A percentile compares a stretch with the other conserved stretches of the same genome.
phyloP scores from a whole-genome alignment of 2,888 invertebrate species.

The Dorcus hopei region DNA sequence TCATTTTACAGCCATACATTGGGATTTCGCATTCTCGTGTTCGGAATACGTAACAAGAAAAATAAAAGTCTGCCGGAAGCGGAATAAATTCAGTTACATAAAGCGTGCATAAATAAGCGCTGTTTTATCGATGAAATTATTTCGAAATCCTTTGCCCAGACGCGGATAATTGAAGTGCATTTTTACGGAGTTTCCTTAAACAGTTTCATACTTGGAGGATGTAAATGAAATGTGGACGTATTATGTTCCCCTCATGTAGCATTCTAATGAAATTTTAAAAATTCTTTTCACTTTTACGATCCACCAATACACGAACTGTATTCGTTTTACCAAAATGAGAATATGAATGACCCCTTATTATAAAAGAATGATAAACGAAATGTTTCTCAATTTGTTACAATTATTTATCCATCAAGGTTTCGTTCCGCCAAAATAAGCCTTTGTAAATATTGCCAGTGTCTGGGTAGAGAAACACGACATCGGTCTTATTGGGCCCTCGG shows the following conservation, averaged over 20 bases:
- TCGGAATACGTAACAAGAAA: background rate
- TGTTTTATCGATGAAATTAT: conserved; percentile 6
- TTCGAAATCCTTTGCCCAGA: background rate
- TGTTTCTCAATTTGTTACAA: too few species aligned
- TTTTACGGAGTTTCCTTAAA: conserved; percentile 1
- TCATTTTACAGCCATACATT: background rate
- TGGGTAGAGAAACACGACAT: conserved; percentile 20
- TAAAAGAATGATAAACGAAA: too few species aligned
- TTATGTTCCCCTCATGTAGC: background rate
- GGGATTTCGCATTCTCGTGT: background rate
- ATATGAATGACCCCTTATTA: too few species aligned
- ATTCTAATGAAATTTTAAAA: background rate
- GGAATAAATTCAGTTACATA: conserved; percentile 14
- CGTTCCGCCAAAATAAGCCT: background rate
- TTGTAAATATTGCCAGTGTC: conserved; percentile 31
- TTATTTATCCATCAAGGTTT: background rate
- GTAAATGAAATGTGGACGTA: background rate
- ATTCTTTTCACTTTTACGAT: too few species aligned
- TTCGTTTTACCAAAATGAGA: too few species aligned
- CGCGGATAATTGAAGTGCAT: conserved; percentile 3
- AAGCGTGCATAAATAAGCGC: conserved; percentile 20
- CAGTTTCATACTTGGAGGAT: background rate
- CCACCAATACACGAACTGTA: too few species aligned
- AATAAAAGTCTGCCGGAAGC: background rate
- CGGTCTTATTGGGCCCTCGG: conserved; percentile 27